Conservation (phyloP, 2,113 vertebrate species). For the Eublepharis macularius region DNA sequence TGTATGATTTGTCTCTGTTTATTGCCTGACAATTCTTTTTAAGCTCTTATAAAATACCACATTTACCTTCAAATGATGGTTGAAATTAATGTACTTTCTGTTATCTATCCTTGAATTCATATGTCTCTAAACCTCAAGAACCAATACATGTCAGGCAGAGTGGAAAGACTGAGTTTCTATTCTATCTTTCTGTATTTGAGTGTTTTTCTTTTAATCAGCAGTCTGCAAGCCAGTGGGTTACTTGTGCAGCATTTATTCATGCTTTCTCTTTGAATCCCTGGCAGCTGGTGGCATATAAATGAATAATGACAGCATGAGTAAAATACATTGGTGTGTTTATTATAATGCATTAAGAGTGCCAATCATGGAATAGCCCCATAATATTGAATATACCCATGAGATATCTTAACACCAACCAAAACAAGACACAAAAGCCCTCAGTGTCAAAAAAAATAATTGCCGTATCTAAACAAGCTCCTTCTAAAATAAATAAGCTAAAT, state of each 20-base stretch:
- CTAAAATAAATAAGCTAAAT: too few species aligned
- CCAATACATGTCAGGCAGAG: background rate
- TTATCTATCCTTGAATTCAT: background rate
- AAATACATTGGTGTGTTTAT: background rate
- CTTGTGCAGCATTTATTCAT: conserved; percentile 1
- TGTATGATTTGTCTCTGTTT: background rate
- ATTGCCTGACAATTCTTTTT: background rate
- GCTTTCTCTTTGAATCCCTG: background rate
- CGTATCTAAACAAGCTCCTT: too few species aligned
- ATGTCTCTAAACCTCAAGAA: background rate
- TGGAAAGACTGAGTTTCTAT: background rate
- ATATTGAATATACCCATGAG: background rate
- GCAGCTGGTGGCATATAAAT: conserved; percentile 9
- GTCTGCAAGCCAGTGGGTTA: background rate
- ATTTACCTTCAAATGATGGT: background rate
- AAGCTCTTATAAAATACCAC: background rate
- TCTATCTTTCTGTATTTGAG: background rate
- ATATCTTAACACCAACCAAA: background rate
- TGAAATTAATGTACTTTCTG: background rate
- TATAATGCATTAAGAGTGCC: background rate
- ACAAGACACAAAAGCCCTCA: background rate
- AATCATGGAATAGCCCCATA: background rate
- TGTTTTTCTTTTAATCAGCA: background rate
- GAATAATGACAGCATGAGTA: background rate
- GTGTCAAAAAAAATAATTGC: background rate